Evolutionary conservation across 1,140 invertebrate species (phyloP).

Genomic region (Caenorhabditis brenneri): DNA sequence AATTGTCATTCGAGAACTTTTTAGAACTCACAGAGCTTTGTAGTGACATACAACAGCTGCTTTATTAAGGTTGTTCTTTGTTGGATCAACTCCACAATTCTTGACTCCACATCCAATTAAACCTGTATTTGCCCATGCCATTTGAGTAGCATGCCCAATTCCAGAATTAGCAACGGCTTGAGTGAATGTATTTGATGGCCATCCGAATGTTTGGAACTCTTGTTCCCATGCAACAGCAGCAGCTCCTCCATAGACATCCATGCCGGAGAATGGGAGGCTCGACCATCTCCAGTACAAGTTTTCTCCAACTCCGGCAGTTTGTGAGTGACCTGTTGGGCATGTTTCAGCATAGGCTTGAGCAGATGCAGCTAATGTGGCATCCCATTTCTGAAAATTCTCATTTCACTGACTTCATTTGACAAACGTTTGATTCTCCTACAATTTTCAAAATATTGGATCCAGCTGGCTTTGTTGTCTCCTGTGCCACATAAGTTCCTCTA

Average conservation of each 20-base stretch:
- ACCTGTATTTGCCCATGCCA: conserved; percentile 5
- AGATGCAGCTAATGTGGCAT: neutral
- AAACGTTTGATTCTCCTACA: no score
- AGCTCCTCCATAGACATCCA: conserved; percentile 12
- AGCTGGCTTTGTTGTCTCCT: neutral
- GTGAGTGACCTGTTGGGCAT: conserved; percentile 25
- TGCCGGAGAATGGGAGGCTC: neutral
- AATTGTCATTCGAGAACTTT: neutral
- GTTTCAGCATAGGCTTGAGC: conserved; percentile 43
- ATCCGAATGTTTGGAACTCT: conserved; percentile 32
- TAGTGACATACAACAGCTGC: neutral
- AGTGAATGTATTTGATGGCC: conserved; percentile 5
- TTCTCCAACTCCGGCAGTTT: conserved; percentile 3
- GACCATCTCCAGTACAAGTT: conserved; percentile 26
- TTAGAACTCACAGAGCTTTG: neutral
- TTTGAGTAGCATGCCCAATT: conserved; percentile 37
- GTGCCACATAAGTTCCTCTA: neutral
- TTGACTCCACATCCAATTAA: conserved; percentile 25
- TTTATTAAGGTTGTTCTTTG: neutral
- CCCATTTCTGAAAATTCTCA: conserved; percentile 7
- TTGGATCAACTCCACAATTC: neutral
- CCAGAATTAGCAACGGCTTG: neutral
- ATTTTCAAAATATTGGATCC: conserved; percentile 2
- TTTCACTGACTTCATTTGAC: neutral
- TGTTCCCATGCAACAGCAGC: conserved; percentile 27